Conservation (phyloP, 2,797 vertebrate genomes). For the Numenius phaeopus region DNA sequence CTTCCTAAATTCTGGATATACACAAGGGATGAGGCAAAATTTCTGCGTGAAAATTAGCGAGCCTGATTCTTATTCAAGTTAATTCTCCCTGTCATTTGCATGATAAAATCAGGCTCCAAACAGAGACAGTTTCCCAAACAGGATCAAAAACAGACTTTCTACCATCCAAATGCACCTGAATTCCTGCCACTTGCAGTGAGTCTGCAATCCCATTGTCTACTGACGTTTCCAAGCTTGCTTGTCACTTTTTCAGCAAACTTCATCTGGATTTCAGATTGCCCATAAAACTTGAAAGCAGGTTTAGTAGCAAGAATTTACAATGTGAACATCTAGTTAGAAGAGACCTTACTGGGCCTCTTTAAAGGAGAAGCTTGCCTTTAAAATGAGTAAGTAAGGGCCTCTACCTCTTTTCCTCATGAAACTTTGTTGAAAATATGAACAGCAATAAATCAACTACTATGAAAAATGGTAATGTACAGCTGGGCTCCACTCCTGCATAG, state of each 20-base stretch:
- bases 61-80: background rate
- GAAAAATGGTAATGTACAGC: background rate
- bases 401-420: constrained; percentile 6
- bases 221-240: background rate
- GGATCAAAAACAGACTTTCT: background rate
- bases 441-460: constrained; percentile 14
- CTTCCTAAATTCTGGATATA: background rate
- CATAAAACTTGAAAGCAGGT: constrained; percentile 21
- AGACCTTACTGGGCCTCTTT: background rate
- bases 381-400: constrained; percentile 21
- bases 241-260: constrained; percentile 16
- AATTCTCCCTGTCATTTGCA: background rate
- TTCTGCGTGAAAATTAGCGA: background rate
- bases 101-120: background rate
- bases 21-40: background rate
- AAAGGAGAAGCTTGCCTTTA: constrained; percentile 10
- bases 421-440: constrained; percentile 8
- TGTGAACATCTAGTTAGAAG: constrained; percentile 11
- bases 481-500: background rate
- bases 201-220: background rate
- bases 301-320: constrained; percentile 54
- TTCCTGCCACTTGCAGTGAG: background rate
- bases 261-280: constrained; percentile 31
- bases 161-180: background rate
- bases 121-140: background rate